Base-by-base conservation (phyloP, 2,797 vertebrate species). In the Bradypus variegatus region DNA sequence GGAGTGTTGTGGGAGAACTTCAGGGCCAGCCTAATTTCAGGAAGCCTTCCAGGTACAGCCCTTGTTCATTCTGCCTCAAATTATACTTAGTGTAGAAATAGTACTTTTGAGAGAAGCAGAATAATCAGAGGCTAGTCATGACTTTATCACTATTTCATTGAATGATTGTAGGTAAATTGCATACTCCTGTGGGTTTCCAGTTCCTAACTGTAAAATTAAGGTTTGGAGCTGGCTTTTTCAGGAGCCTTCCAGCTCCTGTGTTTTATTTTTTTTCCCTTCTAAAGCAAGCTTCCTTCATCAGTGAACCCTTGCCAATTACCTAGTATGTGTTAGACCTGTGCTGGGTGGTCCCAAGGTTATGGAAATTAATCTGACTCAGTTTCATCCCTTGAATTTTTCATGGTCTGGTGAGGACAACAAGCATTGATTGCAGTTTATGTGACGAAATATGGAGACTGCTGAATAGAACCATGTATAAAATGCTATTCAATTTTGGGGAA, bases 21-120 rank as follows among this genome's bases (percentile, higher is more conserved):
- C 31, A 36, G 53, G 55, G 11, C n/a, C 31, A 72, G 23, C 8
- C 9, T 92, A 70, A 55, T 62, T 85, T n/a, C 77, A 70, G 70
- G 50, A 90, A 41, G 19, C 60, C 36, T 89, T 53, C 53, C 50
- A 86, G 64, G 2, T 81, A 62, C 21, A 91, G 38, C 16, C 58
- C 84, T 79, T 87, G 77, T 91, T 94, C 36, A 83, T 95, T 95
- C 70, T 79, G 29, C 78, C 78, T 93, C 36, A 91, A 86, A 65
- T 91, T 93, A 76, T 88, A 93, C 62, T 88, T 86, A 93, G 64
- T 93, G 11, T 85, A 45, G 31, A 92, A 90, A 83, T 53, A 82
- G 21, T 79, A 8, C 84, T 93, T 95, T 89, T 72, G 81, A 60
- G 62, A 86, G 31, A 95, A 92, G 90, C 70, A 88, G 65, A 82